phyloP scores from a whole-genome alignment of 1,140 invertebrate genomes.

The Lepidurus arcticus region DNA sequence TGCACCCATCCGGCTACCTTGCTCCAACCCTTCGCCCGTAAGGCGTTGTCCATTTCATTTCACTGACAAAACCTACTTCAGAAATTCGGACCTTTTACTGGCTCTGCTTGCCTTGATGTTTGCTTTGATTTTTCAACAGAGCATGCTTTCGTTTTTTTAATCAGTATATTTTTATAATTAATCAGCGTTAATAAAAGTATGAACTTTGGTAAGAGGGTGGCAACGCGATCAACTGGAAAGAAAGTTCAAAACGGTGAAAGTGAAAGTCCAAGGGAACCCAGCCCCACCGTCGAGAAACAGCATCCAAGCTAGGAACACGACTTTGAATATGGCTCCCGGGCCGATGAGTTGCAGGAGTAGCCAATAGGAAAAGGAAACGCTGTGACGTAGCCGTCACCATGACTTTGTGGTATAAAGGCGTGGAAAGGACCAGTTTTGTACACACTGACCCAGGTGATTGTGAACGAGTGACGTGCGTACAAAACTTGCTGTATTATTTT shows the following conservation, averaged over 20 bases:
- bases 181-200: too few species aligned
- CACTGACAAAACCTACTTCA: not conserved
- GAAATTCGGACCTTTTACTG: too few species aligned
- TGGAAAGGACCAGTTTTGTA: not conserved
- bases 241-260: slow-evolving; percentile 3
- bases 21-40: not conserved
- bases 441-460: slow-evolving; percentile 9
- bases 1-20: not conserved
- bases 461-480: not conserved
- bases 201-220: too few species aligned
- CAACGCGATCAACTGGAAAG: not conserved
- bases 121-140: too few species aligned
- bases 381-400: slow-evolving; percentile 20
- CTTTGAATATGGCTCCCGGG: slow-evolving; percentile 17
- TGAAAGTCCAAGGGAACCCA: not conserved
- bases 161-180: too few species aligned
- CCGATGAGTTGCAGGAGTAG: not conserved
- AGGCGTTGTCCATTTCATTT: not conserved
- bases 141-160: too few species aligned
- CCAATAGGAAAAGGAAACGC: not conserved
- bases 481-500: not conserved
- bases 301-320: not conserved
- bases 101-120: too few species aligned
- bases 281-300: not conserved
- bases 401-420: not conserved